phyloP scores from a whole-genome alignment of 2,888 invertebrate species.

The Melolontha melolontha region DNA sequence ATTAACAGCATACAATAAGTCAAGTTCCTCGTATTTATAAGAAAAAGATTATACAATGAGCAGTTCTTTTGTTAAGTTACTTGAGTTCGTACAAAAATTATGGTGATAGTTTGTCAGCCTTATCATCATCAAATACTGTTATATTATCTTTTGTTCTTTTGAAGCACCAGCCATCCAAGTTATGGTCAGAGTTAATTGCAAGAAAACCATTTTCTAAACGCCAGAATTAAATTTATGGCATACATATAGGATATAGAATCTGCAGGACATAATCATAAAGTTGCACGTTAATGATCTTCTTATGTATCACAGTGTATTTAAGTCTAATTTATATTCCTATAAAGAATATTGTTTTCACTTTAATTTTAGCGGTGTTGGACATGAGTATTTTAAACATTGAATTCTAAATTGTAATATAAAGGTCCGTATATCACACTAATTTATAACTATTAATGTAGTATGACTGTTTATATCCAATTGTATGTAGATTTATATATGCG shows the following conservation, averaged over 20 bases:
- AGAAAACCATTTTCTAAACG: slow-evolving; percentile 3
- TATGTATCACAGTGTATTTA: slow-evolving; percentile 7
- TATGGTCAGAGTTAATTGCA: background rate
- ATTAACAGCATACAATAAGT: too few species aligned
- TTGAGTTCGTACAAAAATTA: too few species aligned
- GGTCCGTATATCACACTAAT: slow-evolving; percentile 19
- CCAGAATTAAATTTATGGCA: slow-evolving; percentile 10
- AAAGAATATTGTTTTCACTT: slow-evolving; percentile 30
- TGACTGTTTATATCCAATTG: slow-evolving; percentile 38
- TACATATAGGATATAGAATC: slow-evolving; percentile 14
- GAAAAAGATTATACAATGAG: too few species aligned
- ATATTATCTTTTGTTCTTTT: too few species aligned
- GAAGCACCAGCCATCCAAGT: too few species aligned
- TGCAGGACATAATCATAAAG: slow-evolving; percentile 1
- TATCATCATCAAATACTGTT: too few species aligned
- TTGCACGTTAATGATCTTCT: slow-evolving; percentile 10
- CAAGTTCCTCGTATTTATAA: too few species aligned
- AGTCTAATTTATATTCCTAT: slow-evolving; percentile 23
- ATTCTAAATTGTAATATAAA: slow-evolving; percentile 32
- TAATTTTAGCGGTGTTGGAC: slow-evolving; percentile 5
- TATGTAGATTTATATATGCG: slow-evolving; percentile 40
- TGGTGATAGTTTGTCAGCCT: too few species aligned
- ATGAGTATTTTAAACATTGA: background rate
- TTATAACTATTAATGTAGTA: slow-evolving; percentile 32
- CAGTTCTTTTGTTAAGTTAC: too few species aligned